Conservation (phyloP, 2,797 vertebrate genomes). For the Myotis findleyi region DNA sequence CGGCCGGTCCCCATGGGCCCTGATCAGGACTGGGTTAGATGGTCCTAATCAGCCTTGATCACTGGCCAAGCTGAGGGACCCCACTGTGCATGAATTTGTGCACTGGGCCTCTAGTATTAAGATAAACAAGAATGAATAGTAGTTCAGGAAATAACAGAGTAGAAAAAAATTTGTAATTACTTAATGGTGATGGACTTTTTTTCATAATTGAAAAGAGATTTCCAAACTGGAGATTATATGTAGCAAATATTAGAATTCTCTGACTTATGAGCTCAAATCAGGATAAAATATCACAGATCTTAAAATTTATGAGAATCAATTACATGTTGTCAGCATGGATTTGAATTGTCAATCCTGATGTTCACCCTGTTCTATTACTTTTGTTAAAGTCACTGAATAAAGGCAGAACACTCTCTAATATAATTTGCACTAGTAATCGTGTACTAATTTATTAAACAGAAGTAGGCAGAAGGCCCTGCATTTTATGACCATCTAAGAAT, state of each 20-base stretch:
- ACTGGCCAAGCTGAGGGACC: too few species aligned
- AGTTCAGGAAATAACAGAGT: slow-evolving; percentile 42
- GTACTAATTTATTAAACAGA: slow-evolving; percentile 45
- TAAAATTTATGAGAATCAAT: neutral
- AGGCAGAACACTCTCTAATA: neutral
- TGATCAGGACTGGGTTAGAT: too few species aligned
- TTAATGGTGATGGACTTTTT: neutral
- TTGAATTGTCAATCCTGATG: neutral
- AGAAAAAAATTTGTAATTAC: neutral
- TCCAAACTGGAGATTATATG: neutral
- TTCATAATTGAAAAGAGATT: slow-evolving; percentile 2
- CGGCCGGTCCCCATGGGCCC: too few species aligned
- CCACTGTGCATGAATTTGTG: too few species aligned
- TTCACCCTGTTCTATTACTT: neutral
- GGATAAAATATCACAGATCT: neutral
- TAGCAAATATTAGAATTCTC: neutral
- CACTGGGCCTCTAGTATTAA: too few species aligned
- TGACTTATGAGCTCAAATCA: neutral
- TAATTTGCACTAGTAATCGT: neutral
- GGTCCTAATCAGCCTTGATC: too few species aligned
- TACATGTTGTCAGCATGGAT: neutral
- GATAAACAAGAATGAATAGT: neutral
- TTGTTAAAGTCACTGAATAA: slow-evolving; percentile 3
- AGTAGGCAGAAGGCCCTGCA: neutral
- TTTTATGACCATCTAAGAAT: slow-evolving; percentile 40